Percentiles rank a stretch among this genome's conserved stretches.
Conservation (phyloP, 2,888 invertebrate species). For the Hirtodrosophila alboralis region DNA sequence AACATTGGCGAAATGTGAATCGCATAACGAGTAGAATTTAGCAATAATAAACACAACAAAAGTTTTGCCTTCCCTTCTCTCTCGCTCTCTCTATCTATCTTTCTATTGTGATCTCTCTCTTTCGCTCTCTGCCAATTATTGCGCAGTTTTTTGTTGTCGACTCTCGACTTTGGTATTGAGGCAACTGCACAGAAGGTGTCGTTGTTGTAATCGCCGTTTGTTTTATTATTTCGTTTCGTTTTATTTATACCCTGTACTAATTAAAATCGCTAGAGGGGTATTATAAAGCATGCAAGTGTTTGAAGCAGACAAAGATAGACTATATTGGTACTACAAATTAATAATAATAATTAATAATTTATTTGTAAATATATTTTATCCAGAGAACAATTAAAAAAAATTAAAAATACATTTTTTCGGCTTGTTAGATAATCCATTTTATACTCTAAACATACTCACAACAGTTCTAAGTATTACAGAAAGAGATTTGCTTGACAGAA, state of each 20-base stretch:
- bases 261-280: background rate
- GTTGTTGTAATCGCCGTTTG: constrained; percentile 62
- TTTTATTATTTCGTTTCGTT: constrained; percentile 51
- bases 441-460: no score
- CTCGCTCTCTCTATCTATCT: constrained; percentile 1
- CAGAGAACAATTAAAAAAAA: no score
- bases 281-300: background rate
- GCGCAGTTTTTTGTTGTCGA: constrained; percentile 65
- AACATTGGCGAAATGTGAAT: constrained; percentile 48
- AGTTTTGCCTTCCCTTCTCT: constrained; percentile 2
- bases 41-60: constrained; percentile 35
- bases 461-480: no score
- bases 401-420: no score
- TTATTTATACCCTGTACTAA: constrained; percentile 28
- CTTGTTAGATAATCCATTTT: no score
- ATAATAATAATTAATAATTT: no score
- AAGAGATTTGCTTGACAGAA: no score
- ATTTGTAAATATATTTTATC: no score
- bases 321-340: no score
- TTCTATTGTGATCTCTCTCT: no score
- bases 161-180: constrained; percentile 45
- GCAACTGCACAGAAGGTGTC: constrained; percentile 63
- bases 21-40: constrained; percentile 52
- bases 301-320: no score
- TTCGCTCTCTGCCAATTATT: constrained; percentile 53